Conservation (phyloP, 2,797 vertebrate genomes). For the Lithobates sylvaticus region DNA sequence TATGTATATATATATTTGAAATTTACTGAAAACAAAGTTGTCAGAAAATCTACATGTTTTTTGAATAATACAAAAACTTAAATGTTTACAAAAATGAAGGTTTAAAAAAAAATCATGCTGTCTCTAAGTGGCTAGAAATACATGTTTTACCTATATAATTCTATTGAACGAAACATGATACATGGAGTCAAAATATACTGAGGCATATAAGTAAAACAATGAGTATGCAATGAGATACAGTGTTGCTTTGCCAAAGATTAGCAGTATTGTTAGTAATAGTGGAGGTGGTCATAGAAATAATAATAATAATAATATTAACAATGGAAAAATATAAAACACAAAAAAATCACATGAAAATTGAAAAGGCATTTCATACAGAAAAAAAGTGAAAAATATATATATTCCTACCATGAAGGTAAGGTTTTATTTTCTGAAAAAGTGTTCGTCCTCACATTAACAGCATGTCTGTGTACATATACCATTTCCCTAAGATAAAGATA, state of each 20-base stretch:
- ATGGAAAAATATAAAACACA: constrained; percentile 28
- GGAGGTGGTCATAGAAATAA: background rate
- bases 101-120: background rate
- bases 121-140: background rate
- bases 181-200: background rate
- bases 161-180: background rate
- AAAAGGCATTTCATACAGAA: constrained; percentile 48
- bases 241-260: constrained; percentile 13
- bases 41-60: background rate
- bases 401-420: constrained; percentile 61
- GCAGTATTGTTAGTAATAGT: constrained; percentile 22
- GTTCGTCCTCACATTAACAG: constrained; percentile 62
- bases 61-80: background rate
- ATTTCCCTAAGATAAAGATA: constrained; percentile 60
- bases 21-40: background rate
- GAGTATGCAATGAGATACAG: background rate
- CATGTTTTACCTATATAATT: background rate
- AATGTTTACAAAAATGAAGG: background rate
- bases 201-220: background rate
- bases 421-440: constrained; percentile 61
- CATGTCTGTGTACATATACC: constrained; percentile 62
- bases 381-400: constrained; percentile 50
- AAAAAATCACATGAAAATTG: constrained; percentile 30
- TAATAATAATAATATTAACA: background rate
- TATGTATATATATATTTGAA: background rate